Percentiles rank a stretch among this genome's conserved stretches.
Evolutionary conservation across 2,888 invertebrate species (phyloP).

Genomic region (Marasmarcha lunaedactyla): DNA sequence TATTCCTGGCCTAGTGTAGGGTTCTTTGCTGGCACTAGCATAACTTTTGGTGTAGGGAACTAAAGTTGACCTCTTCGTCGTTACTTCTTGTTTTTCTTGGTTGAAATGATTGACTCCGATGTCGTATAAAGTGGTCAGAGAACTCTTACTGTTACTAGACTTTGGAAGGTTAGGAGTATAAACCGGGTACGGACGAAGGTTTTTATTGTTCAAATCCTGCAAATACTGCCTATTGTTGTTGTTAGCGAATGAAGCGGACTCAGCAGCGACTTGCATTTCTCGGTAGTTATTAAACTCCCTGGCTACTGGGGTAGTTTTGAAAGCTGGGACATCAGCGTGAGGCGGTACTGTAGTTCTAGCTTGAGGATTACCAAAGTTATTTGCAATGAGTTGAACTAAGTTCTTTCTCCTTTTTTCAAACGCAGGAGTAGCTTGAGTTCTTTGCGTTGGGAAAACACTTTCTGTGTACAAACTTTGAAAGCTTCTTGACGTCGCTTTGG

Average conservation of each 20-base stretch:
- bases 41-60: constrained; percentile 54
- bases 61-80: constrained; percentile 50
- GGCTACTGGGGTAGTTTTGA: constrained; percentile 39
- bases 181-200: constrained; percentile 52
- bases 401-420: constrained; percentile 50
- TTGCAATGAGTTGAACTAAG: constrained; percentile 50
- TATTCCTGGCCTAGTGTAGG: constrained; percentile 59
- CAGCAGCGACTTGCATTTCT: constrained; percentile 80
- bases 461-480: constrained; percentile 43
- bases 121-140: constrained; percentile 56
- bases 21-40: constrained; percentile 34
- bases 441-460: constrained; percentile 39
- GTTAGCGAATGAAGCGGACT: constrained; percentile 80
- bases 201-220: constrained; percentile 49
- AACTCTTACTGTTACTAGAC: constrained; percentile 31
- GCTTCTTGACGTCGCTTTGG: constrained; percentile 41
- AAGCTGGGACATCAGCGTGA: constrained; percentile 41
- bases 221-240: constrained; percentile 55
- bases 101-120: constrained; percentile 37
- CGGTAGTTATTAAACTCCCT: constrained; percentile 52
- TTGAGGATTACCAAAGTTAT: constrained; percentile 39
- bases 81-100: constrained; percentile 24
- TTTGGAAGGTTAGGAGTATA: constrained; percentile 41
- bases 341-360: constrained; percentile 38
- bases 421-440: constrained; percentile 38